These are phyloP conservation scores for Troides oblongomaculatus DNA, from an alignment of 2,888 invertebrate genomes.

Conservation along the genomic window DNA sequence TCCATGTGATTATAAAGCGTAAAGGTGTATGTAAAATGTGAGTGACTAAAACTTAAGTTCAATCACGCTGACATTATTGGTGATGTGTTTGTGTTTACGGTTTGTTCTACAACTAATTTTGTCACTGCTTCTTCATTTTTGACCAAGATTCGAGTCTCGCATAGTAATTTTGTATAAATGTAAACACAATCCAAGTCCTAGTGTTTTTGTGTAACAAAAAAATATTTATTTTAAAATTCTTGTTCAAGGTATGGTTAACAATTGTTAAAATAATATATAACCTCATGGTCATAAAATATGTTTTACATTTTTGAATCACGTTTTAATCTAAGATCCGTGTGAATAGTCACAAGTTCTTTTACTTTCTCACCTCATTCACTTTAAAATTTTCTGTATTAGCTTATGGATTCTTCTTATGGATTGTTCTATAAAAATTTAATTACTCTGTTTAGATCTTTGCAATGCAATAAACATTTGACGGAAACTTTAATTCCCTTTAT, in stretches of 20 bases:
- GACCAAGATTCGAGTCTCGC: slow-evolving; percentile 1
- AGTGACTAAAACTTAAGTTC: slow-evolving; percentile 27
- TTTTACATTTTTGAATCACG: slow-evolving; percentile 1
- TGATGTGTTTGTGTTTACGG: slow-evolving; percentile 68
- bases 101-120: slow-evolving; percentile 57
- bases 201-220: neutral
- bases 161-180: slow-evolving; percentile 1
- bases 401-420: neutral
- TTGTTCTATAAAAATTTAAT: neutral
- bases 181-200: neutral
- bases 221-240: neutral
- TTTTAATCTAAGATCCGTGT: slow-evolving; percentile 32
- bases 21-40: slow-evolving; percentile 29
- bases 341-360: slow-evolving; percentile 23
- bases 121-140: slow-evolving; percentile 52
- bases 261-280: neutral
- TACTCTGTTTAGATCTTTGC: neutral
- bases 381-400: neutral
- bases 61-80: slow-evolving; percentile 36
- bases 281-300: slow-evolving; percentile 1
- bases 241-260: neutral
- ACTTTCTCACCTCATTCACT: neutral
- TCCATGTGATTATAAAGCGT: slow-evolving; percentile 10
- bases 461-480: neutral
- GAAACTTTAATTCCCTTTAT: neutral